Evolutionary conservation across 2,113 vertebrate genomes (phyloP).

Genomic region (Gallinago media): DNA sequence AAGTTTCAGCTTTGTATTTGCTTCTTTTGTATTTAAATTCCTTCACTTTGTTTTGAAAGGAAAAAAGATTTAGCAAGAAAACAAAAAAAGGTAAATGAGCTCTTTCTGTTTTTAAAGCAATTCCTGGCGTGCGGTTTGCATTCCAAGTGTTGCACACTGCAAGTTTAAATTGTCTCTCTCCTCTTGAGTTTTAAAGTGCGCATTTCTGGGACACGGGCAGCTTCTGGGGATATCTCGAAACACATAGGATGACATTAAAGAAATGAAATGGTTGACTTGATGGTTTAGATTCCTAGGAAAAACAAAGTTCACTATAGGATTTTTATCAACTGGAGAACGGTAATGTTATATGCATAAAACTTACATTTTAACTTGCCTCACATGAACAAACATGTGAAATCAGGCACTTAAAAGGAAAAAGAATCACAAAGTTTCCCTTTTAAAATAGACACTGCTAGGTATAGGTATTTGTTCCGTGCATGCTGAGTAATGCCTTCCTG

Average conservation of each 20-base stretch:
- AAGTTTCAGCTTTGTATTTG: neutral
- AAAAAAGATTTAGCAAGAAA: neutral
- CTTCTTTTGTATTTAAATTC: conserved; percentile 28
- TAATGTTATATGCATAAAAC: neutral
- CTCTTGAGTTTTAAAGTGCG: neutral
- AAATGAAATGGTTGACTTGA: neutral
- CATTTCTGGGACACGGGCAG: neutral
- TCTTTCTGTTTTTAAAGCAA: neutral
- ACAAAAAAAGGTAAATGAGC: conserved; percentile 2
- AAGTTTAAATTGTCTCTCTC: conserved; percentile 4
- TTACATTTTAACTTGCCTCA: neutral
- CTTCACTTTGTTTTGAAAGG: conserved; percentile 5
- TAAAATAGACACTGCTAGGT: neutral
- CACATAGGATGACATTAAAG: neutral
- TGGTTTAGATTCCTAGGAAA: neutral
- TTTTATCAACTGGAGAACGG: neutral
- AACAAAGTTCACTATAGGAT: neutral
- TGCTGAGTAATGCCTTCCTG: conserved; percentile 46
- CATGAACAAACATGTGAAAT: neutral
- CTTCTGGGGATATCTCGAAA: neutral
- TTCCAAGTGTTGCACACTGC: neutral
- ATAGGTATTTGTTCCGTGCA: neutral
- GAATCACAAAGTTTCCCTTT: neutral
- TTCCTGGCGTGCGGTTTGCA: neutral
- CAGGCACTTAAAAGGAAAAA: neutral